Base-by-base conservation (phyloP, 2,797 vertebrate species). In the Melanotaenia trifasciata region DNA sequence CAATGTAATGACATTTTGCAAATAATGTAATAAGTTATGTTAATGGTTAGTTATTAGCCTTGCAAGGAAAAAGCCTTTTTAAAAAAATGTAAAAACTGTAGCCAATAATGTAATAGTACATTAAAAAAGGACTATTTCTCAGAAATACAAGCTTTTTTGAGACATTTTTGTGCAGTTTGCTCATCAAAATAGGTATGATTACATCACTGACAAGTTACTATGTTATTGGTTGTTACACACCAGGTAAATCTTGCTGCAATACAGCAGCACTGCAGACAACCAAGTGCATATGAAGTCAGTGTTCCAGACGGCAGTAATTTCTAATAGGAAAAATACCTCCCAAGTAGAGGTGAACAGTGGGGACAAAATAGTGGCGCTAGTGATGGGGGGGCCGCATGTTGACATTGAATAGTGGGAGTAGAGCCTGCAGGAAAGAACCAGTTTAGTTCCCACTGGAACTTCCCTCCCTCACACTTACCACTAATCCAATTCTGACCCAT, bases 401-500 rank as follows among this genome's bases (percentile, higher is more conserved):
- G 65, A 72, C 61, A 59, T 63, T 62, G 67, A 67, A 20, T 8
- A 80, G 78, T 78, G 74, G 70, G 40, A 82, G 67, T 79, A 58
- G 51, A 67, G 81, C 78, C 84, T 38, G 71, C 6, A 22, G 76
- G 69, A 58, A 67, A 65, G 63, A 80, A 72, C 63, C 70, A 9
- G 73, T 84, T 69, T 54, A 63, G 66, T 69, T 78, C 76, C 87
- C 71, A 22, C 64, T 72, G 74, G 40, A 80, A 67, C 58, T 26
- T 51, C 76, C 66, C 61, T 59, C 70, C 76, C 67, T 73, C 68
- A 60, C 81, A 69, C 57, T 72, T 30, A 35, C 33, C 24, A 30
- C 82, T 87, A 84, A 89, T 89, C 78, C 81, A 89, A 83, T 81
- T 84, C 80, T 84, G 84, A 86, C 72, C 83, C 84, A 86, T 90